phyloP scores from a whole-genome alignment of 2,113 vertebrate genomes.

The Cichladusa arquata region DNA sequence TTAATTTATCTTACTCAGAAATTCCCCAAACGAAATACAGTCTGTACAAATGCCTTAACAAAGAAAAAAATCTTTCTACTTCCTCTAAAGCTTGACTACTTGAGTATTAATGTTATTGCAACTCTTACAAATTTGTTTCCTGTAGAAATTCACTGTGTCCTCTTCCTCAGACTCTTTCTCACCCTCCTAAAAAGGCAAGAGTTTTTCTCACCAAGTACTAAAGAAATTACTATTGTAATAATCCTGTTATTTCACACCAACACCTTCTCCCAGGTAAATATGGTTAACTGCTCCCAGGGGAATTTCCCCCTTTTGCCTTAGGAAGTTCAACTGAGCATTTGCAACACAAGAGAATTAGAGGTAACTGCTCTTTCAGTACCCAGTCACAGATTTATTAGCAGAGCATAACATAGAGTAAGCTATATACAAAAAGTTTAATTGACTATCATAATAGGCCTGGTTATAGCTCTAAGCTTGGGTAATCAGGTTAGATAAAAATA shows the following conservation, averaged over 20 bases:
- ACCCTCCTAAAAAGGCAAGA: neutral
- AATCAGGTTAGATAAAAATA: neutral
- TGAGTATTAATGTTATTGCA: neutral
- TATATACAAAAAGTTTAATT: neutral
- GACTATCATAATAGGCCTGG: neutral
- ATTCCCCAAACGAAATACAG: neutral
- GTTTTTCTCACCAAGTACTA: neutral
- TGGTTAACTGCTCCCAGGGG: neutral
- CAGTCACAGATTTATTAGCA: neutral
- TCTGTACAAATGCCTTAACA: neutral
- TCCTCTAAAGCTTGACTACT: neutral
- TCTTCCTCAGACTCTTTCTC: neutral
- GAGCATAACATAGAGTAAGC: neutral
- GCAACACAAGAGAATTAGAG: neutral
- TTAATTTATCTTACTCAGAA: neutral
- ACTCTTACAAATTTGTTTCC: neutral
- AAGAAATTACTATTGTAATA: neutral
- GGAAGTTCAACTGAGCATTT: neutral
- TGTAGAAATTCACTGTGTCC: neutral
- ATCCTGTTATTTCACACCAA: neutral
- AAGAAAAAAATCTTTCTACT: neutral
- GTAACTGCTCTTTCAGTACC: neutral
- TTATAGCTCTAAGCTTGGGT: neutral
- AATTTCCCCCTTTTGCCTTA: neutral
- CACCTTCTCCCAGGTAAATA: neutral